A percentile compares a stretch with the other conserved stretches of the same genome.
These are phyloP conservation scores for Oncorhynchus nerka DNA, from an alignment of 2,113 vertebrate species.

Conservation along the genomic window DNA sequence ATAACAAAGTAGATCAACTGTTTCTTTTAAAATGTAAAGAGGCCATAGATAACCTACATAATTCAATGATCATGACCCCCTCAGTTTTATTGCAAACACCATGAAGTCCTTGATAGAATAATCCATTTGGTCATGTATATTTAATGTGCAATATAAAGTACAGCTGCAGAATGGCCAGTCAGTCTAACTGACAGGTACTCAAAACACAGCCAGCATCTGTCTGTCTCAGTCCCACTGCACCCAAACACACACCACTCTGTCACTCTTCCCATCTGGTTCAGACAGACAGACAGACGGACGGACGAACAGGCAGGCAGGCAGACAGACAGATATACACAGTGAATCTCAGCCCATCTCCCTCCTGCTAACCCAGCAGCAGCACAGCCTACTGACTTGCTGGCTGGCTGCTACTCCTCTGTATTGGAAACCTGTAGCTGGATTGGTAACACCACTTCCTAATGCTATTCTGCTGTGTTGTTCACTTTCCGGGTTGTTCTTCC, in stretches of 20 bases:
- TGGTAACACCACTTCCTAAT: conserved; percentile 2
- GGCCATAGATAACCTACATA: neutral
- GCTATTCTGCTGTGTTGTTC: conserved; percentile 16
- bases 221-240: neutral
- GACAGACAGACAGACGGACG: neutral
- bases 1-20: neutral
- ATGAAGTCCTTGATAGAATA: neutral
- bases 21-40: neutral
- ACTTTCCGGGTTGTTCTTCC: conserved; percentile 28
- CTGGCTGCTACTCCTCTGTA: conserved; percentile 15
- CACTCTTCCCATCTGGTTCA: neutral
- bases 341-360: conserved; percentile 50
- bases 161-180: neutral
- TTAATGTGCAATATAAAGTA: neutral
- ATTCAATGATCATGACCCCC: neutral
- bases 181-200: neutral
- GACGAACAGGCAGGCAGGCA: neutral
- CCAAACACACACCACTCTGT: neutral
- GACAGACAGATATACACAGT: conserved; percentile 1
- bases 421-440: neutral
- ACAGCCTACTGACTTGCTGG: conserved; percentile 11
- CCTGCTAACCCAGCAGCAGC: conserved; percentile 13
- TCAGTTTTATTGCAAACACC: neutral
- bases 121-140: neutral
- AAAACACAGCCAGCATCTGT: neutral